Evolutionary conservation across 2,113 vertebrate genomes (phyloP).

Genomic region (Hypomesus transpacificus): DNA sequence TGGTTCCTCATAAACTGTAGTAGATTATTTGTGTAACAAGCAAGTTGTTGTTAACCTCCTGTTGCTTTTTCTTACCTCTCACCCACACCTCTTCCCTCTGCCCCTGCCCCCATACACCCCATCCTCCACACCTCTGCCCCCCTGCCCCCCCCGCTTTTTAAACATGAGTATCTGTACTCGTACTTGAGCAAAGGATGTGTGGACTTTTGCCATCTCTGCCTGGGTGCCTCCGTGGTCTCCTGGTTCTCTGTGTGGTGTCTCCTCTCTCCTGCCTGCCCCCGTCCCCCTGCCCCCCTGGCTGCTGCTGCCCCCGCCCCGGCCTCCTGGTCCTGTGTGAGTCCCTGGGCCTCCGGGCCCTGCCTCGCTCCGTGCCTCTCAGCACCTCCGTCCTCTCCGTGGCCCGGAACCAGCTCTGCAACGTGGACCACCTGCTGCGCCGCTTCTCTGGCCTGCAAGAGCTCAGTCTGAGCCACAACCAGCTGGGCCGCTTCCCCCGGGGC

Average conservation of each 20-base stretch:
- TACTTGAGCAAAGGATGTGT: too few relatives aligned
- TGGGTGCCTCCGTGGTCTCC: slow-evolving; percentile 54
- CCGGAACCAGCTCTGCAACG: slow-evolving; percentile 71
- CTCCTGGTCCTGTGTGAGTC: slow-evolving; percentile 71
- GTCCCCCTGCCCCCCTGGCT: slow-evolving; percentile 66
- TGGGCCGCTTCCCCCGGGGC: slow-evolving; percentile 71
- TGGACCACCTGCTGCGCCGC: slow-evolving; percentile 66
- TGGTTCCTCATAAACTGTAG: too few relatives aligned
- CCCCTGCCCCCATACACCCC: background rate
- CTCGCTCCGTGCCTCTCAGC: slow-evolving; percentile 64
- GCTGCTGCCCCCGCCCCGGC: slow-evolving; percentile 67
- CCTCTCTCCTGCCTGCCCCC: slow-evolving; percentile 33
- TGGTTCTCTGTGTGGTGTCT: slow-evolving; percentile 53
- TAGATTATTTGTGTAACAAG: background rate
- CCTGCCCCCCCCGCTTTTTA: too few relatives aligned
- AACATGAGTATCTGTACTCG: too few relatives aligned
- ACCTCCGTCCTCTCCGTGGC: slow-evolving; percentile 68
- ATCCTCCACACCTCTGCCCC: slow-evolving; percentile 20
- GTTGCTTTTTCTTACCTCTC: slow-evolving; percentile 13
- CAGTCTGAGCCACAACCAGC: slow-evolving; percentile 71
- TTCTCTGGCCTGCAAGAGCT: slow-evolving; percentile 70
- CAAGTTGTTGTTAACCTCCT: background rate
- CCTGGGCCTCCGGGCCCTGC: slow-evolving; percentile 67
- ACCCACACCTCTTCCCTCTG: background rate
- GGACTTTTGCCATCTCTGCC: slow-evolving; percentile 27